Percentiles rank a stretch among this genome's conserved stretches.
phyloP scores from a whole-genome alignment of 2,113 vertebrate genomes.

The Sarotherodon lohbergeri region DNA sequence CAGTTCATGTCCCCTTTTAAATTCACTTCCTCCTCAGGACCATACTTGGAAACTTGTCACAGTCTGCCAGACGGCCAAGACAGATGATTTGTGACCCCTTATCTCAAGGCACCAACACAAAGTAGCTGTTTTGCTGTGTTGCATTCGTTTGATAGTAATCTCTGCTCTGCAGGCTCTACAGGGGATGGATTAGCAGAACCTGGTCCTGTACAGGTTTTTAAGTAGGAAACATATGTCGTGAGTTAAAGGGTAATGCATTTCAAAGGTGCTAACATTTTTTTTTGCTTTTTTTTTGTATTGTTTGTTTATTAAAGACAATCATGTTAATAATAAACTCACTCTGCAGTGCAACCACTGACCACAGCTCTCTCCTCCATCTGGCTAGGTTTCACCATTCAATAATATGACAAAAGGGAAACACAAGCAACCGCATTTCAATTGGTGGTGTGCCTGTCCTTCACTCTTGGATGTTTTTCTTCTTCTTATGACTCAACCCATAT shows the following conservation, averaged over 20 bases:
- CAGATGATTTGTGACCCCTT: constrained; percentile 37
- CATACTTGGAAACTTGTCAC: background rate
- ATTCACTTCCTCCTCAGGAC: background rate
- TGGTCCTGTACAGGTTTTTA: background rate
- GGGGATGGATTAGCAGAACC: background rate
- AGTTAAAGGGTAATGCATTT: background rate
- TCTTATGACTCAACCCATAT: constrained; percentile 51
- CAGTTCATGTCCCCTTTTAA: background rate
- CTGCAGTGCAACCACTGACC: background rate
- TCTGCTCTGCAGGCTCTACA: constrained; percentile 7
- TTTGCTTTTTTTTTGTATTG: background rate
- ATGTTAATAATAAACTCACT: background rate
- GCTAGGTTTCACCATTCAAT: background rate
- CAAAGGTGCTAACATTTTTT: background rate
- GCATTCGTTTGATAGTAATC: constrained; percentile 34
- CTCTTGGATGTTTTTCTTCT: constrained; percentile 10
- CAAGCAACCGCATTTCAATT: constrained; percentile 11
- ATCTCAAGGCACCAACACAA: constrained; percentile 13
- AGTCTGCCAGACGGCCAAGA: background rate
- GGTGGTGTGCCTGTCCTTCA: constrained; percentile 13
- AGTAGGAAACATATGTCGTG: background rate
- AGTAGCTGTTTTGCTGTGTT: constrained; percentile 38
- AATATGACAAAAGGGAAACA: constrained; percentile 4
- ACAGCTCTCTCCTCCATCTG: background rate
- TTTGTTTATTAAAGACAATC: background rate